phyloP scores from a whole-genome alignment of 1,140 invertebrate species.

The Rhizoglyphus robini region DNA sequence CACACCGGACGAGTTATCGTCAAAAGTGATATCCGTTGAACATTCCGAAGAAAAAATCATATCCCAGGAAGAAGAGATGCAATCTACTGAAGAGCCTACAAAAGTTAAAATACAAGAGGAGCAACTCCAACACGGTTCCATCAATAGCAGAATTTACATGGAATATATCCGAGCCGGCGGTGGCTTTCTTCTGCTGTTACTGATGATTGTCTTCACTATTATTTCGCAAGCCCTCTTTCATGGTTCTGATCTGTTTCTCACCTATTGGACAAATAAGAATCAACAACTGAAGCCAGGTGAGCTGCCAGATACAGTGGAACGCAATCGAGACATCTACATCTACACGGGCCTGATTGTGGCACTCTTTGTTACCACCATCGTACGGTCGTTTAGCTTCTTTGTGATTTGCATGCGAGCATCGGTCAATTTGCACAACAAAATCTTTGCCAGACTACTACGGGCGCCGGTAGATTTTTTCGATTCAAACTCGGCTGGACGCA shows the following conservation, averaged over 20 bases:
- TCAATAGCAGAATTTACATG: slow-evolving; percentile 16
- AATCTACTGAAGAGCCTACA: slow-evolving; percentile 4
- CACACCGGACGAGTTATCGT: not conserved
- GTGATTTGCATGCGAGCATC: slow-evolving; percentile 61
- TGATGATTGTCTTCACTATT: slow-evolving; percentile 15
- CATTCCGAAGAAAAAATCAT: not conserved
- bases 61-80: not conserved
- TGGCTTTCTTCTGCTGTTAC: not conserved
- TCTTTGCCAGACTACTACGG: slow-evolving; percentile 63
- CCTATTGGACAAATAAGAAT: slow-evolving; percentile 20
- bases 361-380: slow-evolving; percentile 34
- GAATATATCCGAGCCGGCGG: too few species aligned
- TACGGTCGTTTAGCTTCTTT: slow-evolving; percentile 55
- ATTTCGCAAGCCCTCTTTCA: slow-evolving; percentile 17
- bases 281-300: too few species aligned
- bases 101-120: slow-evolving; percentile 18
- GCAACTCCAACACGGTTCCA: too few species aligned
- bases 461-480: slow-evolving; percentile 78
- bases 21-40: not conserved
- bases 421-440: slow-evolving; percentile 58
- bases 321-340: too few species aligned
- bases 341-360: slow-evolving; percentile 27
- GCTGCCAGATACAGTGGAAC: not conserved
- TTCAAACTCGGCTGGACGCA: slow-evolving; percentile 50
- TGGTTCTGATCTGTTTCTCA: too few species aligned